Evolutionary conservation across 2,888 invertebrate species (phyloP).

Genomic region (Drosophila austrosaltans): DNA sequence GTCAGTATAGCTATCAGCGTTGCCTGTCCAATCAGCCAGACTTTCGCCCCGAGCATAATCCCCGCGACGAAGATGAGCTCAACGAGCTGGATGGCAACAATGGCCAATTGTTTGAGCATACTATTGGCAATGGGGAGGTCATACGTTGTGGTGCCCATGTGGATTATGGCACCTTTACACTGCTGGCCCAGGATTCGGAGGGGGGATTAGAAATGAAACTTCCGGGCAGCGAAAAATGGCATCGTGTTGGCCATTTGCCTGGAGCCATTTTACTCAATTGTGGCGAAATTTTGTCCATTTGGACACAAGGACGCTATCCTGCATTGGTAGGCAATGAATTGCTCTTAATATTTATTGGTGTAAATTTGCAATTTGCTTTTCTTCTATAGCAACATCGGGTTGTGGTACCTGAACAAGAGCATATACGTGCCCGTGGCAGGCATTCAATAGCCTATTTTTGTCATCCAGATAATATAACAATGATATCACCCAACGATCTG

Average conservation of each 20-base stretch:
- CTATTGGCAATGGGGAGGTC: slow-evolving; percentile 82
- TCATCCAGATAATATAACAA: slow-evolving; percentile 86
- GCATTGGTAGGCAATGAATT: slow-evolving; percentile 85
- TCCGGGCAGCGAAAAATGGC: slow-evolving; percentile 88
- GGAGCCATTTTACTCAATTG: slow-evolving; percentile 90
- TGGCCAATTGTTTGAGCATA: slow-evolving; percentile 77
- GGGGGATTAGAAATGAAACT: slow-evolving; percentile 88
- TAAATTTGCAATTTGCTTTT: too few species aligned
- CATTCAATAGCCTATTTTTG: slow-evolving; percentile 91
- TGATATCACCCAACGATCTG: slow-evolving; percentile 83
- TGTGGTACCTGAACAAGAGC: slow-evolving; percentile 87
- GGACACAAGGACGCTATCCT: slow-evolving; percentile 89
- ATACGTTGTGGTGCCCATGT: slow-evolving; percentile 89
- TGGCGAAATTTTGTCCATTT: slow-evolving; percentile 89
- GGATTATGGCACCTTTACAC: slow-evolving; percentile 90
- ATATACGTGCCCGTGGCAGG: slow-evolving; percentile 87
- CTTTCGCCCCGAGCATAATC: slow-evolving; percentile 81
- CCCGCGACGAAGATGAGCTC: slow-evolving; percentile 76
- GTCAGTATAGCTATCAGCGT: slow-evolving; percentile 83
- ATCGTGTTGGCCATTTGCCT: slow-evolving; percentile 89
- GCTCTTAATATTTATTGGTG: background rate
- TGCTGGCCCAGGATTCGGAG: slow-evolving; percentile 89
- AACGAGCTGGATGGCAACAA: slow-evolving; percentile 66
- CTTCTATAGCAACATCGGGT: slow-evolving; percentile 87
- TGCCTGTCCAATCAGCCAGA: slow-evolving; percentile 82